Percentiles rank a stretch among this genome's conserved stretches.
These are phyloP conservation scores for Bombus sibiricus DNA, from an alignment of 1,140 invertebrate species.

Conservation along the genomic window DNA sequence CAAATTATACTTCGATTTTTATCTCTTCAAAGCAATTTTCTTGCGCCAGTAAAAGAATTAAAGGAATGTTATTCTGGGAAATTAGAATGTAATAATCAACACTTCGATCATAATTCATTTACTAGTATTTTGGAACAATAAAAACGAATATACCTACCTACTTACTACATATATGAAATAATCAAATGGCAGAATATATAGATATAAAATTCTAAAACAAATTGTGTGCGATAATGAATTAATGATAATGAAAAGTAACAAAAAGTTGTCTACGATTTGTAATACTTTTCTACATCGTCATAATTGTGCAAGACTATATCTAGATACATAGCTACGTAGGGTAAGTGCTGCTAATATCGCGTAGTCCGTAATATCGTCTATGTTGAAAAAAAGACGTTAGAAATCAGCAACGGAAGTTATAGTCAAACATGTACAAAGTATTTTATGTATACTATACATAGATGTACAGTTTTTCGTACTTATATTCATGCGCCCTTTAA, in stretches of 20 bases:
- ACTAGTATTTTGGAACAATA: neutral
- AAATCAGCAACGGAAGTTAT: too few relatives aligned
- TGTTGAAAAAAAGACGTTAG: too few relatives aligned
- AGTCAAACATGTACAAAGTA: too few relatives aligned
- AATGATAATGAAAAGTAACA: too few relatives aligned
- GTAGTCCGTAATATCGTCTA: too few relatives aligned
- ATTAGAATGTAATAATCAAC: neutral
- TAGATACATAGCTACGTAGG: neutral
- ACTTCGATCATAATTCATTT: neutral
- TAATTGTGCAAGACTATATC: neutral
- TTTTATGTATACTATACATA: too few relatives aligned
- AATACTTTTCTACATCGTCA: neutral
- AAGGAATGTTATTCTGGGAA: neutral
- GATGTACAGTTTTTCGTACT: too few relatives aligned
- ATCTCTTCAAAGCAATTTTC: neutral
- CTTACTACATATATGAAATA: neutral
- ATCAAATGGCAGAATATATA: neutral
- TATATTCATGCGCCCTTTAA: too few relatives aligned
- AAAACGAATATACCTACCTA: neutral
- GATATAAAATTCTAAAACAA: neutral
- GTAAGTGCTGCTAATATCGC: too few relatives aligned
- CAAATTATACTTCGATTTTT: neutral
- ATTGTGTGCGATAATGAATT: neutral
- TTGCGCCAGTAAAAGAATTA: accelerated
- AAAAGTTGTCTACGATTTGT: constrained; percentile 1